These are phyloP conservation scores for Pitangus sulphuratus DNA, from an alignment of 2,797 vertebrate genomes.

Conservation along the genomic window DNA sequence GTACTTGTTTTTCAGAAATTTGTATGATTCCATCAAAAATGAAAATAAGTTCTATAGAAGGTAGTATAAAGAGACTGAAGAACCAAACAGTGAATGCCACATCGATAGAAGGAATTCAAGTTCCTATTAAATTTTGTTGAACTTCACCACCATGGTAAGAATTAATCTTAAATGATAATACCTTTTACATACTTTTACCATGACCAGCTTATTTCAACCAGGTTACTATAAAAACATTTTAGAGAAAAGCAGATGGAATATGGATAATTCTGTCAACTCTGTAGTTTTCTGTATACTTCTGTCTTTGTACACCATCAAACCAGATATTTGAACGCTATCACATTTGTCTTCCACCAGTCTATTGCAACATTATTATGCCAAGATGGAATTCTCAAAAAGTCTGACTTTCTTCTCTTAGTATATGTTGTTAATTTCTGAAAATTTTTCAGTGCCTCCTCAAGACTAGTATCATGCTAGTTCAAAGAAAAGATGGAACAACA, in stretches of 20 bases:
- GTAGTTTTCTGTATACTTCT: not conserved
- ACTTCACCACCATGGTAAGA: not conserved
- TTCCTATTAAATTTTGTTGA: not conserved
- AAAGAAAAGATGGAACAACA: not conserved
- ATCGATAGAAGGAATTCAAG: not conserved
- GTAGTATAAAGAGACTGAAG: not conserved
- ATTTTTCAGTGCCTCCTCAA: not conserved
- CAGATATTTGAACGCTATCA: not conserved
- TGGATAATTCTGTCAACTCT: not conserved
- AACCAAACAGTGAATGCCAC: not conserved
- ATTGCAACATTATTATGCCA: not conserved
- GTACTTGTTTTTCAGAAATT: not conserved
- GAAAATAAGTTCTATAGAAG: not conserved
- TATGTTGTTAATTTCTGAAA: not conserved
- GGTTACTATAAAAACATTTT: not conserved
- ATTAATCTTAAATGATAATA: not conserved
- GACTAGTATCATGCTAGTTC: not conserved
- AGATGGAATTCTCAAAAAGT: constrained; percentile 8
- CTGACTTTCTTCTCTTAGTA: not conserved
- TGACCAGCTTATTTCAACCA: not conserved
- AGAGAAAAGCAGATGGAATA: not conserved
- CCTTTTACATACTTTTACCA: not conserved
- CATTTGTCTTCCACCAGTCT: not conserved
- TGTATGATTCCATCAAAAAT: not conserved
- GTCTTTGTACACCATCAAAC: not conserved